Percentiles rank a stretch among this genome's conserved stretches.
Conservation (phyloP, 2,888 invertebrate genomes). For the Rhyacophila evoluta region DNA sequence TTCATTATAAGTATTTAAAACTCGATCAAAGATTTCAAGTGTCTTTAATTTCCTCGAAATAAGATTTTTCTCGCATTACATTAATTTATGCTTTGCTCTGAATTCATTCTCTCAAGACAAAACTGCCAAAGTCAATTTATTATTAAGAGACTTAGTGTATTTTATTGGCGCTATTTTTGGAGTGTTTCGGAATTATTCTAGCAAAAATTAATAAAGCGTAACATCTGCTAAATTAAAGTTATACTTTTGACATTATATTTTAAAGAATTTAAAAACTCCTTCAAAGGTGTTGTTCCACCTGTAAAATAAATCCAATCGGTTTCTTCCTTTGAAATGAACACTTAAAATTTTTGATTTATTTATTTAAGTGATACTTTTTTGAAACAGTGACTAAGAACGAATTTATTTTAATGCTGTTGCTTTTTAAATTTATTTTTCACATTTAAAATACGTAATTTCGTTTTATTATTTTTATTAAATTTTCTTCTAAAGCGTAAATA, state of each 20-base stretch:
- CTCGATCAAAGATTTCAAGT: background rate
- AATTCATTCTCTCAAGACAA: background rate
- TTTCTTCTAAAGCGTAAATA: too few species aligned
- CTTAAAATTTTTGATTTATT: too few species aligned
- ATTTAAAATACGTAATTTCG: too few species aligned
- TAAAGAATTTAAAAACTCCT: background rate
- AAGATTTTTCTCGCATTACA: background rate
- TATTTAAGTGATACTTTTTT: too few species aligned
- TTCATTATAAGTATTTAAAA: background rate
- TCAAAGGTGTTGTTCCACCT: background rate
- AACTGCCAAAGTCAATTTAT: constrained; percentile 14
- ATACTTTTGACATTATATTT: background rate
- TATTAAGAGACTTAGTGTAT: background rate
- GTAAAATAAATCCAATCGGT: background rate
- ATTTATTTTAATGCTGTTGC: too few species aligned
- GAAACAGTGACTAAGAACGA: too few species aligned
- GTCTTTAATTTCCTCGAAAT: background rate
- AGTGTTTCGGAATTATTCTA: background rate
- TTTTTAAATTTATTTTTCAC: too few species aligned
- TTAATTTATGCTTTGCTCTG: background rate
- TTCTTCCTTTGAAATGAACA: too few species aligned
- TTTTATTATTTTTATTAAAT: too few species aligned
- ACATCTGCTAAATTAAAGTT: background rate
- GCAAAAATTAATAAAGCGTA: background rate
- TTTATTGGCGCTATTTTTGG: constrained; percentile 12